Percentiles rank a stretch among this genome's conserved stretches.
These are phyloP conservation scores for Euura saliciscinereae DNA, from an alignment of 1,140 invertebrate genomes.

Conservation along the genomic window DNA sequence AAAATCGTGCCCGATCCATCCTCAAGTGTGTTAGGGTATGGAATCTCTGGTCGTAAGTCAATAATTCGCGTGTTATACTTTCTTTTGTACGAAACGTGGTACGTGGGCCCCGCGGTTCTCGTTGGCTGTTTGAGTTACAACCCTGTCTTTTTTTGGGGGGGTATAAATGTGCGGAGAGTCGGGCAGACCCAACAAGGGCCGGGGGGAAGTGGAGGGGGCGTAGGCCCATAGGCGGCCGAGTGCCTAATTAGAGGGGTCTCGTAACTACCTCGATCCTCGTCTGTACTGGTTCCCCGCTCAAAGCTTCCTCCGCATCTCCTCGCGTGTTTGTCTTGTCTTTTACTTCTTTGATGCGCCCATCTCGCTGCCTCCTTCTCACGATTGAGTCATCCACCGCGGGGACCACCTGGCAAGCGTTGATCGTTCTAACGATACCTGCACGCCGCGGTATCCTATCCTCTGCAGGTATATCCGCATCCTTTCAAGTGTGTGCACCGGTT, in stretches of 20 bases:
- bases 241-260: constrained; percentile 49
- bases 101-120: neutral
- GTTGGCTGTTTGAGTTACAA: constrained; percentile 3
- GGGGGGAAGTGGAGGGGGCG: constrained; percentile 13
- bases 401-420: constrained; percentile 52
- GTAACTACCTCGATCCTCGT: constrained; percentile 21
- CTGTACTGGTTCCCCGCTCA: constrained; percentile 7
- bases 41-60: neutral
- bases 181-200: constrained; percentile 30
- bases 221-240: constrained; percentile 34
- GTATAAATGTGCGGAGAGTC: constrained; percentile 34
- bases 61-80: constrained; percentile 4
- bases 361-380: constrained; percentile 44
- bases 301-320: constrained; percentile 9
- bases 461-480: neutral
- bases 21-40: neutral
- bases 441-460: neutral
- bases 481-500: neutral
- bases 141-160: constrained; percentile 20
- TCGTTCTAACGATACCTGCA: constrained; percentile 27
- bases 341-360: constrained; percentile 18
- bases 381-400: constrained; percentile 54
- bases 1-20: neutral
- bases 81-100: neutral
- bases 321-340: constrained; percentile 16